A percentile compares a stretch with the other conserved stretches of the same genome.
Evolutionary conservation across 2,797 vertebrate genomes (phyloP).

Genomic region (Melopsittacus undulatus): DNA sequence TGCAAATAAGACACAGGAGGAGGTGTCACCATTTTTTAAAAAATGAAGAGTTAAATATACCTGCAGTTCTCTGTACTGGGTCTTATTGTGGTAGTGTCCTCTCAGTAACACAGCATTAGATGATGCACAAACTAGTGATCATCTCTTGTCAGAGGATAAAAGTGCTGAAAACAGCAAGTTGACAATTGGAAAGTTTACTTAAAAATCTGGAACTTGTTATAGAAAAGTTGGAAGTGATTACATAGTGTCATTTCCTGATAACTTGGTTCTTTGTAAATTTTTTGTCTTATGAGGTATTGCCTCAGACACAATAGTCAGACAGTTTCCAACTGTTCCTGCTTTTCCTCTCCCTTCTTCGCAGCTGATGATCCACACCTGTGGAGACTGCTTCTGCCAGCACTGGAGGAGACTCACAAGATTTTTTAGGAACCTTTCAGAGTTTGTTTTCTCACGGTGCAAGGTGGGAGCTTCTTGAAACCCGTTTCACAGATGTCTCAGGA

Average conservation of each 20-base stretch:
- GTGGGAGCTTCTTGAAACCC: neutral
- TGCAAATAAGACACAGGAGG: neutral
- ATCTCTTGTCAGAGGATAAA: neutral
- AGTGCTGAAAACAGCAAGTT: neutral
- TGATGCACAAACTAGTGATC: neutral
- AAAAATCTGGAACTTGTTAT: conserved; percentile 22
- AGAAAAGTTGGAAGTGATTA: neutral
- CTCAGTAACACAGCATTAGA: neutral
- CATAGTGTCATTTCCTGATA: neutral
- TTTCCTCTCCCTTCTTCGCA: neutral
- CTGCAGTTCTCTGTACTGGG: neutral
- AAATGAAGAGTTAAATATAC: neutral
- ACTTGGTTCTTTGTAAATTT: neutral
- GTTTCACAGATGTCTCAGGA: neutral
- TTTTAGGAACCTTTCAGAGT: neutral
- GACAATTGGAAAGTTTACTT: neutral
- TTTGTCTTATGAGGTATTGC: neutral
- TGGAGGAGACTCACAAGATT: neutral
- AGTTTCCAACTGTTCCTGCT: neutral
- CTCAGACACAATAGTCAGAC: neutral
- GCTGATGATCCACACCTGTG: neutral
- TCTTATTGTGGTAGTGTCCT: neutral
- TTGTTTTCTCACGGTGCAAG: neutral
- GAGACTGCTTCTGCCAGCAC: neutral
- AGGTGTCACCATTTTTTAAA: neutral